Evolutionary conservation across 2,888 invertebrate genomes (phyloP).

Genomic region (Synanthedon vespiformis): DNA sequence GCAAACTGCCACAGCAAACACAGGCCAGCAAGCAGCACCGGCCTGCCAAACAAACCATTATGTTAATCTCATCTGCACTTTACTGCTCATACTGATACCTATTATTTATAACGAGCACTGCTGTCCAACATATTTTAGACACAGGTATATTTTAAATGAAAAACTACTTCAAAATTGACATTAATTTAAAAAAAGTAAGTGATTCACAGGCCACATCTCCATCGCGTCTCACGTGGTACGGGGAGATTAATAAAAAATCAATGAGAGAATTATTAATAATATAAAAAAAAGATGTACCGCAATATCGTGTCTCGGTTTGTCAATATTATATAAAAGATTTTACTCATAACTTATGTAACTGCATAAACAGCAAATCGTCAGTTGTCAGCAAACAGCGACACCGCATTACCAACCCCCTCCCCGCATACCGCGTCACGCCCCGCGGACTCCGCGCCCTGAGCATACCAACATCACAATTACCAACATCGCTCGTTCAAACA

Average conservation of each 20-base stretch:
- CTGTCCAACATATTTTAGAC: too few species aligned
- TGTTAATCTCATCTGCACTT: conserved; percentile 29
- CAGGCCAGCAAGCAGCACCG: conserved; percentile 69
- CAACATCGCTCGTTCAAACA: too few species aligned
- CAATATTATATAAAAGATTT: conserved; percentile 57
- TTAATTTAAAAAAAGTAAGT: too few species aligned
- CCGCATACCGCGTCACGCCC: conserved; percentile 60
- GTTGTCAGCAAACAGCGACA: conserved; percentile 65
- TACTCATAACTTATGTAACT: conserved; percentile 67
- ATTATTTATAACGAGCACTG: too few species aligned
- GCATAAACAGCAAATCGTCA: conserved; percentile 68
- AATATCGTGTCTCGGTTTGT: conserved; percentile 46
- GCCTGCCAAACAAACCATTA: conserved; percentile 67
- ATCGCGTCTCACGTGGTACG: too few species aligned
- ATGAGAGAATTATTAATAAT: too few species aligned
- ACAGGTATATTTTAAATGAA: too few species aligned
- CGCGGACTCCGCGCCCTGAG: conserved; percentile 57
- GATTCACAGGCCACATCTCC: too few species aligned
- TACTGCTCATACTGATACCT: not conserved
- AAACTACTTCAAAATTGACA: too few species aligned
- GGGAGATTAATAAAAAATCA: too few species aligned
- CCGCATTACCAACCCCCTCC: conserved; percentile 25
- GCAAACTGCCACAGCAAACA: conserved; percentile 67
- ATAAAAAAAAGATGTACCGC: not conserved
- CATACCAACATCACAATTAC: conserved; percentile 46